Evolutionary conservation across 2,888 invertebrate genomes (phyloP).

Genomic region (Eutolmus rufibarbis): DNA sequence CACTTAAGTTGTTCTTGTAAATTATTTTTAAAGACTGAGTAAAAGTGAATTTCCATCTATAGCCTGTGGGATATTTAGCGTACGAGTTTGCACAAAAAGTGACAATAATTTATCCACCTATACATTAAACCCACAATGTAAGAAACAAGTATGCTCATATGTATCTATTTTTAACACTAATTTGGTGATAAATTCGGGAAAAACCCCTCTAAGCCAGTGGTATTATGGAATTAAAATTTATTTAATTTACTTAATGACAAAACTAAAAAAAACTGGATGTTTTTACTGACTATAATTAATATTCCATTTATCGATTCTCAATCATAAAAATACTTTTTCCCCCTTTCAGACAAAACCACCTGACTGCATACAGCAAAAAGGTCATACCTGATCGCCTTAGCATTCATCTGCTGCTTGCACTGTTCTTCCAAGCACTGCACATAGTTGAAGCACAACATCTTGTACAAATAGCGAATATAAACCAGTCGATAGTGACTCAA

Average conservation of each 20-base stretch:
- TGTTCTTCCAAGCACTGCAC: conserved; percentile 19
- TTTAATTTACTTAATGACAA: neutral
- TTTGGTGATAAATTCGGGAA: neutral
- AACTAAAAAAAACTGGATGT: neutral
- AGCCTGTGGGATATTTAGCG: no score
- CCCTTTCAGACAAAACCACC: neutral
- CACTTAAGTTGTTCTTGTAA: neutral
- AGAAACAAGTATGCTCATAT: neutral
- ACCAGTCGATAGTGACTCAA: neutral
- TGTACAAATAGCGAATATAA: neutral
- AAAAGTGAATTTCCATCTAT: no score
- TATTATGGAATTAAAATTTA: neutral
- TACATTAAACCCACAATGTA: no score
- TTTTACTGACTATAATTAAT: neutral
- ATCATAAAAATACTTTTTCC: neutral
- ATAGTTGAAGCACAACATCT: conserved; percentile 2
- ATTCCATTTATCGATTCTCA: neutral
- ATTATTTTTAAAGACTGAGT: neutral
- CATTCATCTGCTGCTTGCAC: neutral
- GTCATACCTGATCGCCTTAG: neutral
- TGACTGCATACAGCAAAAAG: neutral
- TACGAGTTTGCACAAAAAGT: no score
- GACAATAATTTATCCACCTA: no score
- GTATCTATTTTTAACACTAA: neutral
- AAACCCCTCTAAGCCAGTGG: neutral